Evolutionary conservation across 2,113 vertebrate genomes (phyloP).

Genomic region (Bubo blakistoni): DNA sequence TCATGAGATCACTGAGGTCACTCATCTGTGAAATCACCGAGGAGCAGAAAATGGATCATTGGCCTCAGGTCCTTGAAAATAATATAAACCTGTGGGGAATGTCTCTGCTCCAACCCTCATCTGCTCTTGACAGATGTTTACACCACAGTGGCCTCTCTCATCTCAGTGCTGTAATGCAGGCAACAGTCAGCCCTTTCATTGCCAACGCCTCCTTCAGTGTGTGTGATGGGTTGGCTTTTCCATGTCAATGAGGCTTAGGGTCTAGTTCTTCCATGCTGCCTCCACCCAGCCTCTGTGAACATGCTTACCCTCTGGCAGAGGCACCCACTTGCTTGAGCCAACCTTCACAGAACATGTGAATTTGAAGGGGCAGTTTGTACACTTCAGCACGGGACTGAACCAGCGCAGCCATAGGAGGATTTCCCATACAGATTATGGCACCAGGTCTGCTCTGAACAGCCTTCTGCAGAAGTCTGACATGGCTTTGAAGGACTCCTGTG

Average conservation of each 20-base stretch:
- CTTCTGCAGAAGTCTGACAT: not conserved
- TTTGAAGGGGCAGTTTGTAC: not conserved
- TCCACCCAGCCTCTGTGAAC: not conserved
- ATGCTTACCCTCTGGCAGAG: not conserved
- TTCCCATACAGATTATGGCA: not conserved
- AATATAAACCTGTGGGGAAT: slow-evolving; percentile 2
- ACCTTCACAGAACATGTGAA: not conserved
- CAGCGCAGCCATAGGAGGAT: not conserved
- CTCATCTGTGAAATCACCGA: not conserved
- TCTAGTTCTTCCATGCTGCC: not conserved
- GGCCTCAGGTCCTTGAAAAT: slow-evolving; percentile 35
- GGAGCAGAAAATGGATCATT: not conserved
- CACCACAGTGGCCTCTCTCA: not conserved
- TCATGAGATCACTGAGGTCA: slow-evolving; percentile 21
- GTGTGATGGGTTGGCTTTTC: not conserved
- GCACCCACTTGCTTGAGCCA: not conserved
- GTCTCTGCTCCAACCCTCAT: not conserved
- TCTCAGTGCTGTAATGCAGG: not conserved
- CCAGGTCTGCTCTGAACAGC: not conserved
- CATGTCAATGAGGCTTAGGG: not conserved
- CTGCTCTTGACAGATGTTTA: slow-evolving; percentile 33
- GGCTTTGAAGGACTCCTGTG: not conserved
- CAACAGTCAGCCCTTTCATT: not conserved
- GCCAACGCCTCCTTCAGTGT: not conserved
- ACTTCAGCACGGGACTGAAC: not conserved